Base-by-base conservation (phyloP, 2,797 vertebrate species). In the Tachyglossus aculeatus region DNA sequence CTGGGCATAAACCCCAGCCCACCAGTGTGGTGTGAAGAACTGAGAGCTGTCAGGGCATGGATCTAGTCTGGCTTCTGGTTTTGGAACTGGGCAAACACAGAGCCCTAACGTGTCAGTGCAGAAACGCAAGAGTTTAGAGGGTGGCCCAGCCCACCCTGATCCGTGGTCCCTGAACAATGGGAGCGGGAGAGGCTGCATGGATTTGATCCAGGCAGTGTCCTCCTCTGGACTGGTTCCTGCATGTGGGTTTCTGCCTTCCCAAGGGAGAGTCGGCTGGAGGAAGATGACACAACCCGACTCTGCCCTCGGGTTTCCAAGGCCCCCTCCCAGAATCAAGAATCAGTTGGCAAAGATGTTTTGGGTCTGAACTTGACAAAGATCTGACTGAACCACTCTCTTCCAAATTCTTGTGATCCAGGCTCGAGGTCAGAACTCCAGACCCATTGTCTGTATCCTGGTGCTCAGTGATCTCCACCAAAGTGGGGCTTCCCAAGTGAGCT, bases 21-120 rank as follows among this genome's bases (percentile, higher is more conserved):
- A 43, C 12, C 21, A 24, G 19, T 39, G 47, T 31, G 21, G 14
- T 11, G 62, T 9, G 7, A 14, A 7, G 29, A 24, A 33, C 56
- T 16, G 21, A 34, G 24, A n/a, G n/a, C n/a, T n/a, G 31, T 70
- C 58, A 51, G 44, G 44, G 38, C 33, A 57, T 52, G 19, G 16
- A 45, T 27, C 29, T n/a, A n/a, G n/a, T n/a, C 37, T 2, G 3
- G 4, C 27, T 34, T 41, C 27, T 64, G 38, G 56, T 50, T 77
- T 54, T 57, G 39, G 36, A 25, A 37, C 15, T 56, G 10, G n/a
- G 34, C 29, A 45, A 50, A 25, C 29, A 16, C 22, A 6, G 3
- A 14, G 37, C 37, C 67, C 13, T 25, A 14, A 36, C 1, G 0
- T 10, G 22, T 33, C 51, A 41, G 14, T 47, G 9, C 9, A 48